These are phyloP conservation scores for Silvanus unidentatus DNA, from an alignment of 2,888 invertebrate genomes.

Conservation along the genomic window DNA sequence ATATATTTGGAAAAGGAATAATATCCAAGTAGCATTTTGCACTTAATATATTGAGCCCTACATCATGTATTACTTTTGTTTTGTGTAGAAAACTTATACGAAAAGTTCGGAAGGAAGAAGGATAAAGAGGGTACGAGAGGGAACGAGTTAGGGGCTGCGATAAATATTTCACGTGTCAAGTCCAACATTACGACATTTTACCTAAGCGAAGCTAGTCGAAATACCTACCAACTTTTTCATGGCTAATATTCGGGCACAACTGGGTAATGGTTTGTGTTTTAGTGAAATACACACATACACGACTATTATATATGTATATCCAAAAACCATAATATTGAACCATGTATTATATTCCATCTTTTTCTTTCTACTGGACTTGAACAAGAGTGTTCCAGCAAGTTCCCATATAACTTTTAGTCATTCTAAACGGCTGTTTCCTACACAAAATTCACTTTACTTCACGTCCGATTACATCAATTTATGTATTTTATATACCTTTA, in stretches of 20 bases:
- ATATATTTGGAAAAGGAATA: conserved; percentile 27
- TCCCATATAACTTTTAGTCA: conserved; percentile 10
- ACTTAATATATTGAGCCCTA: conserved; percentile 33
- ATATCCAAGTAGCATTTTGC: conserved; percentile 27
- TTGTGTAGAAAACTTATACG: conserved; percentile 37
- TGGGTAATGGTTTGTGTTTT: too few species aligned
- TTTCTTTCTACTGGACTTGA: too few species aligned
- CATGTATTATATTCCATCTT: too few species aligned
- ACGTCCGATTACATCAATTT: conserved; percentile 29
- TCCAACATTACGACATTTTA: conserved; percentile 35
- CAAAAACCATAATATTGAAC: too few species aligned
- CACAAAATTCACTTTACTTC: conserved; percentile 23
- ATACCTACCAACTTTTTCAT: too few species aligned
- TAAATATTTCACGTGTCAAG: conserved; percentile 41
- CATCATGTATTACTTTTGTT: conserved; percentile 40
- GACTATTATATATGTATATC: too few species aligned
- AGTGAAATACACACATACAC: too few species aligned
- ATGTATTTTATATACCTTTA: conserved; percentile 25
- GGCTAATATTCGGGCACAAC: too few species aligned
- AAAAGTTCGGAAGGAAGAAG: conserved; percentile 21
- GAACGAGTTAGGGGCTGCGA: conserved; percentile 36
- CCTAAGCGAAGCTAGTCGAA: conserved; percentile 9
- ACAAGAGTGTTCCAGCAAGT: neutral
- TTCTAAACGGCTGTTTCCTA: conserved; percentile 29
- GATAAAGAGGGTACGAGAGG: conserved; percentile 30